Evolutionary conservation across 35 echinoderm and acorn worm genomes (phyloP).

Genomic region (Acanthaster planci): DNA sequence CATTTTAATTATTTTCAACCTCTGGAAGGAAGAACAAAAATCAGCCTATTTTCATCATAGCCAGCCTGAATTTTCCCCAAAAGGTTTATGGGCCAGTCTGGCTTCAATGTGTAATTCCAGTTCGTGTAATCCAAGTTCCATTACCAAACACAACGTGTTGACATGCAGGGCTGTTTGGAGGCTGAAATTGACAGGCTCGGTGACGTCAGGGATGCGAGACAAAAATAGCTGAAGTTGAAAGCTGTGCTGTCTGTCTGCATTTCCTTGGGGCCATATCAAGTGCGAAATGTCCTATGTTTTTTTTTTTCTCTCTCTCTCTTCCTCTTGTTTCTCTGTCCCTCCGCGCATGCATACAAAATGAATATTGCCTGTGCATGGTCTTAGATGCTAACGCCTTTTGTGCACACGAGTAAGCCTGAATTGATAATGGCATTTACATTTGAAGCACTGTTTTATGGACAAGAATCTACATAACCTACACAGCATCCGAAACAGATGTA

Average conservation of each 20-base stretch:
- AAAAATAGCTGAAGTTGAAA: conserved; percentile 16
- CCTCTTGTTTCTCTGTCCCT: too few relatives aligned
- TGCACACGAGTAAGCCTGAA: too few relatives aligned
- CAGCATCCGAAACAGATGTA: too few relatives aligned
- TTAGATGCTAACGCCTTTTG: too few relatives aligned
- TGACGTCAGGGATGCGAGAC: conserved; percentile 4
- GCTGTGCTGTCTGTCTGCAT: conserved; percentile 5
- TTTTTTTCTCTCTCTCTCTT: not conserved
- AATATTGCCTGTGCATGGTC: not conserved
- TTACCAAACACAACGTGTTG: conserved; percentile 15
- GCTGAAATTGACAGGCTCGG: conserved; percentile 1
- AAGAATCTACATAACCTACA: too few relatives aligned
- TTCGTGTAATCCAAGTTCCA: conserved; percentile 18
- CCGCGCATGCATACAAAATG: conserved; percentile 4
- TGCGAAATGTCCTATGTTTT: conserved; percentile 21
- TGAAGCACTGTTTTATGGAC: too few relatives aligned
- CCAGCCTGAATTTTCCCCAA: too few relatives aligned
- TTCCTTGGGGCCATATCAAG: conserved; percentile 27
- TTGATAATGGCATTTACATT: too few relatives aligned
- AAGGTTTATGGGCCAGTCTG: not conserved
- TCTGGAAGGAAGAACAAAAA: too few relatives aligned
- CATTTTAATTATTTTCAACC: too few relatives aligned
- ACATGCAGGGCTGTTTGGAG: not conserved
- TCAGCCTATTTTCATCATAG: too few relatives aligned
- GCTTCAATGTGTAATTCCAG: conserved; percentile 1